Evolutionary conservation across 2,797 vertebrate genomes (phyloP).

Genomic region (Nasua narica): DNA sequence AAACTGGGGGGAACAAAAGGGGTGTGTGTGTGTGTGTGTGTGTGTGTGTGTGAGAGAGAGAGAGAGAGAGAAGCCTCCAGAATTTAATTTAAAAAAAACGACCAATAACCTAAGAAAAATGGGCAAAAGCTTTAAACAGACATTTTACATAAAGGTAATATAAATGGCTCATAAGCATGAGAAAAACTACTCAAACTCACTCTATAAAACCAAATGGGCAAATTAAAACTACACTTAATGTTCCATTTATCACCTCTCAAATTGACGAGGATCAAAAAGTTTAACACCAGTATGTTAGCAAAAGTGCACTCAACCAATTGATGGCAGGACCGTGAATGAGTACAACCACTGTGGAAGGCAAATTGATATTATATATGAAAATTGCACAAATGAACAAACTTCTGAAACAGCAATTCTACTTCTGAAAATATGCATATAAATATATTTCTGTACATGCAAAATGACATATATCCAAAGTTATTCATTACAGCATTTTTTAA

Average conservation of each 20-base stretch:
- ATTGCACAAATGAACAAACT: constrained; percentile 22
- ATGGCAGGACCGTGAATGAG: neutral
- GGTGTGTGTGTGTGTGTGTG: neutral
- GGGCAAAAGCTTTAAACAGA: neutral
- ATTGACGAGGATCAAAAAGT: neutral
- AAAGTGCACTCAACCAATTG: neutral
- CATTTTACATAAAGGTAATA: constrained; percentile 23
- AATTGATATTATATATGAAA: neutral
- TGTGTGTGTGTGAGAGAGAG: too few relatives aligned
- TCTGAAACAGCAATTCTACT: neutral
- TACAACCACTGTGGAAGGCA: neutral
- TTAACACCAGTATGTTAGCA: neutral
- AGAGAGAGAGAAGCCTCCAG: neutral
- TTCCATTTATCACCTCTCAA: constrained; percentile 4
- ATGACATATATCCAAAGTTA: neutral
- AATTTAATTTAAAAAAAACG: constrained; percentile 8
- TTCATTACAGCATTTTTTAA: neutral
- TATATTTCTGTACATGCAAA: constrained; percentile 6
- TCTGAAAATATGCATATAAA: neutral
- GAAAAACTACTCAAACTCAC: constrained; percentile 14
- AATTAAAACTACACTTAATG: constrained; percentile 24
- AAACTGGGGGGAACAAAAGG: neutral
- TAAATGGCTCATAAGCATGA: neutral
- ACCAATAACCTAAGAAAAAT: neutral
- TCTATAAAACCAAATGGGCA: constrained; percentile 17